Evolutionary conservation across 2,797 vertebrate genomes (phyloP).

Genomic region (Muscicapa comitata): DNA sequence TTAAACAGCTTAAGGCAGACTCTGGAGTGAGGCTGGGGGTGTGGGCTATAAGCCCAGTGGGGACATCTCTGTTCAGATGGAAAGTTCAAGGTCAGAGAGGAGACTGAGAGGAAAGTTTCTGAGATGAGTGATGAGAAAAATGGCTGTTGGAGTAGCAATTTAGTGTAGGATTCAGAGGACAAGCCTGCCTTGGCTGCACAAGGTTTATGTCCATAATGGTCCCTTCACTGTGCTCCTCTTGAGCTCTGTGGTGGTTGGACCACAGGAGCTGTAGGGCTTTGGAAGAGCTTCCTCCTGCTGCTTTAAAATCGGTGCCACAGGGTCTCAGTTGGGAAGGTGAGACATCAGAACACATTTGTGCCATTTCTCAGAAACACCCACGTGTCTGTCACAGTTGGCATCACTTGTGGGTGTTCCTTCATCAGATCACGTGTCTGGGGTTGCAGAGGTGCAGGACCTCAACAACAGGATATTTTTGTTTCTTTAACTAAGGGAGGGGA

Average conservation of each 20-base stretch:
- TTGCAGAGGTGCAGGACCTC: background rate
- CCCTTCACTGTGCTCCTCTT: background rate
- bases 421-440: rapidly evolving
- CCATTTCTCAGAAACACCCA: background rate
- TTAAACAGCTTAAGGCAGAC: background rate
- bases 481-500: background rate
- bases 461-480: background rate
- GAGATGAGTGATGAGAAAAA: background rate
- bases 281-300: background rate
- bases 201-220: rapidly evolving
- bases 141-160: background rate
- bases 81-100: background rate
- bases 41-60: rapidly evolving
- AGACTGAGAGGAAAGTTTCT: background rate
- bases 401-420: background rate
- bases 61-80: background rate
- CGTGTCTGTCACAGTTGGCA: background rate
- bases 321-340: background rate
- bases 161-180: rapidly evolving
- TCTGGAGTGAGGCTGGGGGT: background rate
- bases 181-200: background rate
- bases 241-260: rapidly evolving
- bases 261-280: background rate
- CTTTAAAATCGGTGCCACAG: background rate
- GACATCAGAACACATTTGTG: background rate